These are phyloP conservation scores for Pammene fasciana DNA, from an alignment of 2,888 invertebrate species.

Conservation along the genomic window DNA sequence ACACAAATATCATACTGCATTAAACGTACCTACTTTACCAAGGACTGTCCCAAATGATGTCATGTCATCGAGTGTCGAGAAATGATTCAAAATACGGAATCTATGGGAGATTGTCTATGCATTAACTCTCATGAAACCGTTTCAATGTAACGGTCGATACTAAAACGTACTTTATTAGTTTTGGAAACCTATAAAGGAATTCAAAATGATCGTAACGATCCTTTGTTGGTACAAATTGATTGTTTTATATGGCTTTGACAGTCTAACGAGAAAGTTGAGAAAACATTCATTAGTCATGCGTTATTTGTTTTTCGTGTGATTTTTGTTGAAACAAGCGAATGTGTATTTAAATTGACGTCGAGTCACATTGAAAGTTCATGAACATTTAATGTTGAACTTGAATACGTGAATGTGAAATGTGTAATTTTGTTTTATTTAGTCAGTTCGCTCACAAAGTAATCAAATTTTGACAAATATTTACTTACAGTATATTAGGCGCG, in stretches of 20 bases:
- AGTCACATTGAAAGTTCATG: slow-evolving; percentile 25
- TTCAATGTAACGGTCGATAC: slow-evolving; percentile 23
- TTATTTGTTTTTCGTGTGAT: slow-evolving; percentile 23
- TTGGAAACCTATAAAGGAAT: slow-evolving; percentile 36
- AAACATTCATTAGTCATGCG: slow-evolving; percentile 25
- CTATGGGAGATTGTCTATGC: slow-evolving; percentile 38
- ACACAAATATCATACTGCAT: too few relatives aligned
- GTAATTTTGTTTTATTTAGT: background rate
- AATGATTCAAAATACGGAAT: background rate
- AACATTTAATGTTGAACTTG: background rate
- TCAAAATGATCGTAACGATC: slow-evolving; percentile 32
- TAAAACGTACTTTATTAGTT: slow-evolving; percentile 37
- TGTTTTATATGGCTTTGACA: slow-evolving; percentile 28
- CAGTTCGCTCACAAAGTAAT: background rate
- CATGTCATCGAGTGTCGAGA: too few relatives aligned
- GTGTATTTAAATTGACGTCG: slow-evolving; percentile 17
- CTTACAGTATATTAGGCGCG: background rate
- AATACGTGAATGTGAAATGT: slow-evolving; percentile 3
- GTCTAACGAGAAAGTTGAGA: slow-evolving; percentile 15
- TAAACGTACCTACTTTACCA: too few relatives aligned
- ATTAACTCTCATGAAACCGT: slow-evolving; percentile 39
- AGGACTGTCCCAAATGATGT: too few relatives aligned
- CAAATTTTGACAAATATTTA: background rate
- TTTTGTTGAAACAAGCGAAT: slow-evolving; percentile 16
- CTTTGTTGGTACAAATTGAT: slow-evolving; percentile 34